Evolutionary conservation across 30 jellyfish, hydroid and myxozoan species (phyloP).

Genomic region (Mastigias papua): DNA sequence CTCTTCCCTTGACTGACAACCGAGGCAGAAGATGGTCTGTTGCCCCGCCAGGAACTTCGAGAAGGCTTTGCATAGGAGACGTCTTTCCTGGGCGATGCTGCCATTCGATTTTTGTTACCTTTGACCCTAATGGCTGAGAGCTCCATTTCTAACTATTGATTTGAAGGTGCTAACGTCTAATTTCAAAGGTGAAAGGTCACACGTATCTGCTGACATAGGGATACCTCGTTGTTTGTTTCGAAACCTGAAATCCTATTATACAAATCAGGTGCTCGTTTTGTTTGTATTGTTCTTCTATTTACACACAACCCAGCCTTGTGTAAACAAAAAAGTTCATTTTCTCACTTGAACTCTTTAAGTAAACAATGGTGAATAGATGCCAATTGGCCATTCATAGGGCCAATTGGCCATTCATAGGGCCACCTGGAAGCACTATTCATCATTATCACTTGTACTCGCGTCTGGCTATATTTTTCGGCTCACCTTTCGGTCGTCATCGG

Average conservation of each 20-base stretch:
- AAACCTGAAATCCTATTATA: neutral
- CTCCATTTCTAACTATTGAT: conserved; percentile 8
- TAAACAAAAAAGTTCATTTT: too few species aligned
- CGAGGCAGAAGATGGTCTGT: conserved; percentile 32
- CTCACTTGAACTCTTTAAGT: too few species aligned
- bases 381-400: too few species aligned
- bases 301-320: too few species aligned
- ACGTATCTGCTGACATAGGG: neutral
- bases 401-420: too few species aligned
- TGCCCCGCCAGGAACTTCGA: conserved; percentile 34
- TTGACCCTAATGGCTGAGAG: neutral
- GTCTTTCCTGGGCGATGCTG: neutral
- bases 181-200: neutral
- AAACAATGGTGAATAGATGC: too few species aligned
- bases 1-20: conserved; percentile 34
- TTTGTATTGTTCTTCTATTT: neutral
- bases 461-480: too few species aligned
- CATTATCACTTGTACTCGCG: too few species aligned
- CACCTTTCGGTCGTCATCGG: too few species aligned
- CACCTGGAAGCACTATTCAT: too few species aligned
- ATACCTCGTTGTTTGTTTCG: neutral
- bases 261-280: neutral
- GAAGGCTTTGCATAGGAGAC: conserved; percentile 9
- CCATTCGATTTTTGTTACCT: neutral
- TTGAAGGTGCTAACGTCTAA: neutral